Evolutionary conservation across 2,797 vertebrate species (phyloP), one percentile per base, ranked within the genome.

Genomic region (Crocidura indochinensis): DNA sequence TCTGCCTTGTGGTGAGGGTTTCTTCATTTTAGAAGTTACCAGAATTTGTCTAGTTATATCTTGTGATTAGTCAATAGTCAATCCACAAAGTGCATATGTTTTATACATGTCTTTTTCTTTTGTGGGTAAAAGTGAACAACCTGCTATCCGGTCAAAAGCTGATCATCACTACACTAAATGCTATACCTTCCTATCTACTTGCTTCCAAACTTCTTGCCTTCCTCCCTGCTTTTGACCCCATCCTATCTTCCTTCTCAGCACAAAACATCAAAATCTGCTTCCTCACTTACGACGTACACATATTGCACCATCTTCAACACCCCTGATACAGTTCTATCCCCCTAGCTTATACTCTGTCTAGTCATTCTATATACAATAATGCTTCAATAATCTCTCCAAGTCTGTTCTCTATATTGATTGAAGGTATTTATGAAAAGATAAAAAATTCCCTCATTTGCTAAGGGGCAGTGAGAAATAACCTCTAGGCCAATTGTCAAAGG

Each of bases 201-300:
- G 9, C 17, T 53, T 0, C 17, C 10, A 17, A 1, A 10, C 9
- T 22, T 2, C 10, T 10, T 29, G 12, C 47, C 2, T 4, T 2
- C 38, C 38, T 38, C 38, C 5, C 38, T 38, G 38, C 38, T 38
- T 38, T 38, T 38, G 38, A 38, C 38, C 38, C 31, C 56, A 60
- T 15, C 56, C 56, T 56, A 56, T 19, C 8, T n/a, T 12, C 1
- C 20, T 47, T 26, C 0, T 27, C 31, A 14, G 47, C 19, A 14
- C 2, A 11, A n/a, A 12, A 9, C 7, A 51, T 27, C 46, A n/a
- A 1, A 0, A 17, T 68, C 65, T 44, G 27, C 19, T 60, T 60
- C 56, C 22, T 60, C 22, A 60, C 19, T 38, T 38, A 11, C 15
- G 12, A 53, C 11, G 15, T 4, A 53, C 11, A 53, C 17, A 20